These are phyloP conservation scores for Drosophila prolongata DNA, from an alignment of 2,888 invertebrate genomes.

Conservation along the genomic window DNA sequence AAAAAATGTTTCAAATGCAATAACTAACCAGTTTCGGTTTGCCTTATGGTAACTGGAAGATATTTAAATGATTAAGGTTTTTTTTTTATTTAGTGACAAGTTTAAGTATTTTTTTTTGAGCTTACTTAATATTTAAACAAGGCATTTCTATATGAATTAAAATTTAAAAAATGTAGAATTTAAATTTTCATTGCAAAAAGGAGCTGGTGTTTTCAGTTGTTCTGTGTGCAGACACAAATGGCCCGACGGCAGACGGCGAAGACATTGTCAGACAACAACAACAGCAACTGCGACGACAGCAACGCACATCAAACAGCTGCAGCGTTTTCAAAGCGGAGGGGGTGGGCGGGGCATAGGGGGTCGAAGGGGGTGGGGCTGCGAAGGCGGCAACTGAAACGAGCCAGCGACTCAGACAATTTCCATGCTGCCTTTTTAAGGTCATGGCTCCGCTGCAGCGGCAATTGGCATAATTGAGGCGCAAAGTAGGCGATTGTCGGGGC, in stretches of 20 bases:
- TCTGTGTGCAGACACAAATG: constrained; percentile 32
- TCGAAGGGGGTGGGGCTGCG: constrained; percentile 13
- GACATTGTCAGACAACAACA: constrained; percentile 22
- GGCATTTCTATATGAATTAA: no score
- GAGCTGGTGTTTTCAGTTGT: not conserved
- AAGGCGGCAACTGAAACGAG: constrained; percentile 33
- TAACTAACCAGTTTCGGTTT: no score
- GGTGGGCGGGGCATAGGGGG: constrained; percentile 32
- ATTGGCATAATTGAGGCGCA: constrained; percentile 78
- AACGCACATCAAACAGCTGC: constrained; percentile 71
- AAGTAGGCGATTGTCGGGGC: constrained; percentile 50
- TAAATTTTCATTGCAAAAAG: not conserved
- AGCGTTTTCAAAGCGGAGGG: constrained; percentile 33
- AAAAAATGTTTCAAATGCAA: no score
- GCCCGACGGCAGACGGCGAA: constrained; percentile 30
- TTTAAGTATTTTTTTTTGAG: no score
- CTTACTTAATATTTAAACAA: no score
- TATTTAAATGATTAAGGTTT: no score
- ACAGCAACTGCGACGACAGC: constrained; percentile 32
- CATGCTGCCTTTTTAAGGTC: constrained; percentile 80
- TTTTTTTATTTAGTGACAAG: no score
- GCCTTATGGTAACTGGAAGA: no score
- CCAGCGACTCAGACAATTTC: constrained; percentile 61
- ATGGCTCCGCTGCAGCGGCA: constrained; percentile 71
- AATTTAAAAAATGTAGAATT: no score